These are phyloP conservation scores for Danio tinwini DNA, from an alignment of 2,797 vertebrate genomes.

Conservation along the genomic window DNA sequence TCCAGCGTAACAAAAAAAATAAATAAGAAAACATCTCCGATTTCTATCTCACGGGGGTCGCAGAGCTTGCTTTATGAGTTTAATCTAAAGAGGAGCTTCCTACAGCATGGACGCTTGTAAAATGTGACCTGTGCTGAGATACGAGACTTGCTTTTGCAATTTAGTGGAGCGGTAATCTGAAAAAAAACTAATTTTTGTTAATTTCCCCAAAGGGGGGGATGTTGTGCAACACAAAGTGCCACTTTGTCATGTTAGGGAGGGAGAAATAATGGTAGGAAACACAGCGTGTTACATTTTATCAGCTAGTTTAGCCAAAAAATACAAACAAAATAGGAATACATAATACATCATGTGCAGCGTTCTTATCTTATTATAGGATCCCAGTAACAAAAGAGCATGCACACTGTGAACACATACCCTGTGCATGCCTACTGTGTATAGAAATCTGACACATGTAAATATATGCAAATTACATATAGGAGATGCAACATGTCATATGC, in stretches of 20 bases:
- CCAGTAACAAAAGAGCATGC: neutral
- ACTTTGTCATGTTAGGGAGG: constrained; percentile 9
- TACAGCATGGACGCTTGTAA: constrained; percentile 25
- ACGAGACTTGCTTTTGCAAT: neutral
- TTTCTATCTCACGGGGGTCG: constrained; percentile 29
- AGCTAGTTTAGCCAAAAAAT: constrained; percentile 12
- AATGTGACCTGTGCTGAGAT: constrained; percentile 16
- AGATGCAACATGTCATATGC: too few species aligned
- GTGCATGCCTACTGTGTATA: neutral
- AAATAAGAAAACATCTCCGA: constrained; percentile 65
- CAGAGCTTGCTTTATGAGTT: constrained; percentile 75
- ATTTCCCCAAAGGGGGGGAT: neutral
- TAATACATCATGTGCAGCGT: neutral
- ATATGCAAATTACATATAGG: too few species aligned
- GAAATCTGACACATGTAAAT: too few species aligned
- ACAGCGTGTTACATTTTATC: constrained; percentile 4
- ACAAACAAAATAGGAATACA: neutral
- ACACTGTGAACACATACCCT: constrained; percentile 25
- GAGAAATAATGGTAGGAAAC: constrained; percentile 18
- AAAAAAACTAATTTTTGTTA: neutral
- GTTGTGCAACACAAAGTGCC: neutral
- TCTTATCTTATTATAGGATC: constrained; percentile 22
- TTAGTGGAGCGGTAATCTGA: neutral
- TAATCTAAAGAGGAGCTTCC: constrained; percentile 67
- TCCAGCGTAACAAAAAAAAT: constrained; percentile 66